phyloP scores from a whole-genome alignment of 2,113 vertebrate genomes.

The Pleuronectes platessa region DNA sequence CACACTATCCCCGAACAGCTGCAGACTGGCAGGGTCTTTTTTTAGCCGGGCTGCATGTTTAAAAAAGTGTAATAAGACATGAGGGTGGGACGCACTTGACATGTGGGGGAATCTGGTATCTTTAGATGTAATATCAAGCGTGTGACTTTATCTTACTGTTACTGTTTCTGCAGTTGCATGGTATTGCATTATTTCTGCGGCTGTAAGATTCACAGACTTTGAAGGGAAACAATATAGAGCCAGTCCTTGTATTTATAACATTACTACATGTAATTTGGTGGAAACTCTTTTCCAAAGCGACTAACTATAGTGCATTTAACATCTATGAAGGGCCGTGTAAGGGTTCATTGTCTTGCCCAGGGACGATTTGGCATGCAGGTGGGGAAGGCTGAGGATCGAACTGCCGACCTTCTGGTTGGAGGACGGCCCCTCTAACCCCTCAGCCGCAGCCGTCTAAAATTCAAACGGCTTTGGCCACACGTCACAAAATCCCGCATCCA shows the following conservation, averaged over 20 bases:
- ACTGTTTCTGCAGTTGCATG: neutral
- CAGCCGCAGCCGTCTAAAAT: neutral
- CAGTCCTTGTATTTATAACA: too few relatives aligned
- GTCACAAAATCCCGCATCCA: neutral
- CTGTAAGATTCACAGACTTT: neutral
- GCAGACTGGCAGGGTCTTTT: constrained; percentile 71
- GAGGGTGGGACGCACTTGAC: constrained; percentile 1
- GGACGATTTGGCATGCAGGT: too few relatives aligned
- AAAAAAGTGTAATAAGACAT: constrained; percentile 57
- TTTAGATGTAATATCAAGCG: constrained; percentile 3
- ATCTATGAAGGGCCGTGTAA: too few relatives aligned
- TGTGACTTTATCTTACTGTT: neutral
- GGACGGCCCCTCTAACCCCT: too few relatives aligned
- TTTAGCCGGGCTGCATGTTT: constrained; percentile 70
- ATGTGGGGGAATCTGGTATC: neutral
- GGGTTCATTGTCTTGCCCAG: too few relatives aligned
- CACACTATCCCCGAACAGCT: constrained; percentile 74
- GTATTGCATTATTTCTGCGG: neutral
- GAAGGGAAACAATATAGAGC: too few relatives aligned
- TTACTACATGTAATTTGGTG: too few relatives aligned
- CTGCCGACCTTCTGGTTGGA: too few relatives aligned
- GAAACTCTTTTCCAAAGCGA: too few relatives aligned
- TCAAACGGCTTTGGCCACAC: neutral
- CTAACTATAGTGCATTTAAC: too few relatives aligned
- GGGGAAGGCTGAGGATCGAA: too few relatives aligned